These are phyloP conservation scores for Enteromius anoplus DNA, from an alignment of 2,797 vertebrate species.

Conservation along the genomic window DNA sequence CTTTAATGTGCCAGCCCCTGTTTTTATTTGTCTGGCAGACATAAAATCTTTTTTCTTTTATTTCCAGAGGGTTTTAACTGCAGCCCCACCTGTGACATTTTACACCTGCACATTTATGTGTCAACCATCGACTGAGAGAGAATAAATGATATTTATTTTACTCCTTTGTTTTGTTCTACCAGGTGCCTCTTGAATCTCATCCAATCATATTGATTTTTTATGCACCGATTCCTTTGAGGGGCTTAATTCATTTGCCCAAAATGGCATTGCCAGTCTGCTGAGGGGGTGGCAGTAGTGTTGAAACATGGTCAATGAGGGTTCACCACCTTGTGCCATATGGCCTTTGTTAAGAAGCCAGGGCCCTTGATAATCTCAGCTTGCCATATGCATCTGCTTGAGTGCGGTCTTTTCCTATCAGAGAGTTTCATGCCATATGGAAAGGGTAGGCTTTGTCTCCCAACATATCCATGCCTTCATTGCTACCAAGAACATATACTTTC, in stretches of 20 bases:
- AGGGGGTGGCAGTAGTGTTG: constrained; percentile 74
- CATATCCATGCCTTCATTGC: constrained; percentile 68
- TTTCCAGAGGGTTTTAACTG: constrained; percentile 53
- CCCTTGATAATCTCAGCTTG: constrained; percentile 73
- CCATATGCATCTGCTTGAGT: constrained; percentile 79
- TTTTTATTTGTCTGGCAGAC: constrained; percentile 53
- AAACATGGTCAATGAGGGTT: constrained; percentile 76
- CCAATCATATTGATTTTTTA: constrained; percentile 57
- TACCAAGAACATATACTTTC: constrained; percentile 37
- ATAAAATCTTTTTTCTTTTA: constrained; percentile 48
- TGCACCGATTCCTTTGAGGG: constrained; percentile 60
- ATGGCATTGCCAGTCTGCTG: constrained; percentile 67
- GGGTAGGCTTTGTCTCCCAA: constrained; percentile 71
- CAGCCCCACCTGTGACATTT: constrained; percentile 52
- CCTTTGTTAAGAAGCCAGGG: constrained; percentile 74
- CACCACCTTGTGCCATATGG: constrained; percentile 78
- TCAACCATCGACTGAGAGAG: constrained; percentile 44
- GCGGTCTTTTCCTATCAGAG: constrained; percentile 69
- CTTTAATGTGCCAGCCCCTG: constrained; percentile 55
- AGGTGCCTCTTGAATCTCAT: constrained; percentile 52
- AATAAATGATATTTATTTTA: constrained; percentile 53
- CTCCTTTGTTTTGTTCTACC: constrained; percentile 51
- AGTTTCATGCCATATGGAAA: constrained; percentile 76
- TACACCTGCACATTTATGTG: constrained; percentile 46
- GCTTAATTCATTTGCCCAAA: constrained; percentile 60